Evolutionary conservation across 2,797 vertebrate species (phyloP).

Genomic region (Vespertilio murinus): DNA sequence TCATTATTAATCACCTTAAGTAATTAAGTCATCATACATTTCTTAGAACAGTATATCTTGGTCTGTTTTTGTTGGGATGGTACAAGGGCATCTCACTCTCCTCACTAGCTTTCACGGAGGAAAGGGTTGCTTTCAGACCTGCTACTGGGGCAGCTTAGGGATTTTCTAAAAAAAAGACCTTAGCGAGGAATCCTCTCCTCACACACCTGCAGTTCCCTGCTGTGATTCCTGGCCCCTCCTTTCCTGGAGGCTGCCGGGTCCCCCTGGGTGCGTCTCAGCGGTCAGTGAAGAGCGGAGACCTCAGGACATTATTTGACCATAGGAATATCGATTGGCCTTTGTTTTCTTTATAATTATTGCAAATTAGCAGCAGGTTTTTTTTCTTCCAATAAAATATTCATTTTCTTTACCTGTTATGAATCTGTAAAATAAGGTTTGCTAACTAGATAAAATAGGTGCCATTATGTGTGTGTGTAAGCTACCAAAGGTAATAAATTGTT

Average conservation of each 20-base stretch:
- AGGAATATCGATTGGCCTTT: constrained; percentile 17
- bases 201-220: not conserved
- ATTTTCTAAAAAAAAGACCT: not conserved
- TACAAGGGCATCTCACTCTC: not conserved
- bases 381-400: not conserved
- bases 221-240: too few species aligned
- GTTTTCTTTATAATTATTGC: constrained; percentile 44
- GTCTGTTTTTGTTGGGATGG: not conserved
- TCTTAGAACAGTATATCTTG: not conserved
- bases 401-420: constrained; percentile 35
- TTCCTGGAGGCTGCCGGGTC: not conserved
- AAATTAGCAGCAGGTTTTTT: constrained; percentile 49
- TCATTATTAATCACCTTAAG: not conserved
- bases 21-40: not conserved
- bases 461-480: not conserved
- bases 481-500: constrained; percentile 32
- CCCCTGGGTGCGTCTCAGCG: not conserved
- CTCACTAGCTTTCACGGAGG: not conserved
- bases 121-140: not conserved
- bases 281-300: not conserved
- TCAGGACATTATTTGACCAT: not conserved
- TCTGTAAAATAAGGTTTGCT: constrained; percentile 37
- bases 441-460: constrained; percentile 22
- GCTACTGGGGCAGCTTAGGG: too few species aligned
- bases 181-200: not conserved